phyloP scores from a whole-genome alignment of 2,113 vertebrate species.

The Syrmaticus mikado region DNA sequence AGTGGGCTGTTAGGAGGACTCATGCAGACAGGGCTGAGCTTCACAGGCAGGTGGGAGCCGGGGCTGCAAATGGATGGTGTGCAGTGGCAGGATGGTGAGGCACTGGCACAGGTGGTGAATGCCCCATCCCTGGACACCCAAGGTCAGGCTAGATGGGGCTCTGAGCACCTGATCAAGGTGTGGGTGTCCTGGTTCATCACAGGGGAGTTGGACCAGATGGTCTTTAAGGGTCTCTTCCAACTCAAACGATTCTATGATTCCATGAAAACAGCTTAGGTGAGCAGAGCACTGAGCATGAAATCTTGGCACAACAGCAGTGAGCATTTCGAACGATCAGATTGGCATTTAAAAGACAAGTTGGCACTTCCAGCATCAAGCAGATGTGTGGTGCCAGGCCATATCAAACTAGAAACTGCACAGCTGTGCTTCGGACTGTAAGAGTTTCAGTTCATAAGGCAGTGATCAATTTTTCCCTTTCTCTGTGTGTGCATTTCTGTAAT shows the following conservation, averaged over 20 bases:
- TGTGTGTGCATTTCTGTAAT: conserved; percentile 21
- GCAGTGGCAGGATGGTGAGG: not conserved
- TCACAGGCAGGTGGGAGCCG: not conserved
- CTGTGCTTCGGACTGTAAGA: not conserved
- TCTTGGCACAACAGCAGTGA: not conserved
- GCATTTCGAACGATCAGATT: not conserved
- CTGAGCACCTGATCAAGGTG: no score
- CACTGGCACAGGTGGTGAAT: no score
- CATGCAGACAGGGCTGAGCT: not conserved
- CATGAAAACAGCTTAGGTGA: conserved; percentile 34
- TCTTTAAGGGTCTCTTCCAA: not conserved
- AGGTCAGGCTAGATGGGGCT: no score
- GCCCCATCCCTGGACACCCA: no score
- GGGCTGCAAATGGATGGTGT: not conserved
- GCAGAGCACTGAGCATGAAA: not conserved
- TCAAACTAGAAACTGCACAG: not conserved
- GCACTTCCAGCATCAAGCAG: not conserved
- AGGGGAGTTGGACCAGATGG: not conserved
- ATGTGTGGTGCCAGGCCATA: not conserved
- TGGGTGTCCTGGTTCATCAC: no score
- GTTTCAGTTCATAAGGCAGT: conserved; percentile 18
- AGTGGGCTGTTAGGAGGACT: not conserved
- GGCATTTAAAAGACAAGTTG: not conserved
- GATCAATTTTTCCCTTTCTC: conserved; percentile 4
- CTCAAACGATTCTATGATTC: no score